Percentiles rank a stretch among this genome's conserved stretches.
These are phyloP conservation scores for Centrocercus urophasianus DNA, from an alignment of 2,113 vertebrate species.

Conservation along the genomic window DNA sequence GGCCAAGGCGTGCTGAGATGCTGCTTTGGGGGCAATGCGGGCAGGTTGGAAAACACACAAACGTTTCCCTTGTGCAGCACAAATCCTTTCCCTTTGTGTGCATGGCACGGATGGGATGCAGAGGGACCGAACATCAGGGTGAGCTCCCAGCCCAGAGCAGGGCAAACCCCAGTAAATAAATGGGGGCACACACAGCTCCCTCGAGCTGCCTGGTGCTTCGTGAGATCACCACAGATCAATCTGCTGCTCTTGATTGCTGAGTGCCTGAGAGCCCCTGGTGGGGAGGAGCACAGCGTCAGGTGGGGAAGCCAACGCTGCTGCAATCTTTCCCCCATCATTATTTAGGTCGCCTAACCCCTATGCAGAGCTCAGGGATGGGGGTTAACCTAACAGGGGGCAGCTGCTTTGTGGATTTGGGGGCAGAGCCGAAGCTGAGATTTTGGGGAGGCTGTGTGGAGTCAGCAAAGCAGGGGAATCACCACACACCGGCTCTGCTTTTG, in stretches of 20 bases:
- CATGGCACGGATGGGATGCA: neutral
- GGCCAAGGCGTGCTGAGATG: accelerated
- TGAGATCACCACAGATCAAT: conserved; percentile 55
- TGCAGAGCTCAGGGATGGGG: neutral
- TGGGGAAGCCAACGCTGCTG: neutral
- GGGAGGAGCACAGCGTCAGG: neutral
- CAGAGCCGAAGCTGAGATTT: neutral
- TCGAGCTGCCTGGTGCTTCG: neutral
- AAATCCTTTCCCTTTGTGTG: accelerated
- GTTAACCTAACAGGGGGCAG: neutral
- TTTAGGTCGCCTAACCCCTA: neutral
- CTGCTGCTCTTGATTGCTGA: neutral
- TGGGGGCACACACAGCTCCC: neutral
- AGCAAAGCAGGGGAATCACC: neutral
- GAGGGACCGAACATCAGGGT: neutral
- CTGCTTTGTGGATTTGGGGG: neutral
- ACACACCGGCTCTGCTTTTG: accelerated
- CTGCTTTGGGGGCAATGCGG: neutral
- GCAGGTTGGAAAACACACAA: accelerated
- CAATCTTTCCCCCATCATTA: neutral
- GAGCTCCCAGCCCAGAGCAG: neutral
- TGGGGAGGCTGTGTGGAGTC: conserved; percentile 12
- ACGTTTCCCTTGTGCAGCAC: neutral
- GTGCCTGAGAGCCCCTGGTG: conserved; percentile 6
- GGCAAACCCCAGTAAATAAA: neutral